Evolutionary conservation across 2,113 vertebrate species (phyloP).

Genomic region (Lepus timidus): DNA sequence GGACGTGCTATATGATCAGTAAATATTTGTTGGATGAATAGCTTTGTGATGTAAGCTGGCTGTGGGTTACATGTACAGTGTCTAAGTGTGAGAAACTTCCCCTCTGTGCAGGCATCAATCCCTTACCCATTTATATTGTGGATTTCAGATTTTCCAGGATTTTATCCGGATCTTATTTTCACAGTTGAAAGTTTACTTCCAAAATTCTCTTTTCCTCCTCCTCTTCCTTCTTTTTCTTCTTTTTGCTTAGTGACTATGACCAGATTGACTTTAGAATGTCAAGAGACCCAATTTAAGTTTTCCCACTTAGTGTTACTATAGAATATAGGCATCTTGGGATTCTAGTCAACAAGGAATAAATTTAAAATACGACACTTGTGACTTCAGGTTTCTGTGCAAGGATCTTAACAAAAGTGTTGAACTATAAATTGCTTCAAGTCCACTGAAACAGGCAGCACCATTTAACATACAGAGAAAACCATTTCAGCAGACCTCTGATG

Average conservation of each 20-base stretch:
- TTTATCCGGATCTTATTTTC: background rate
- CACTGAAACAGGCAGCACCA: background rate
- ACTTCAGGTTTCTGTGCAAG: background rate
- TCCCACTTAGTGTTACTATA: background rate
- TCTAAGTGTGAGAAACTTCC: background rate
- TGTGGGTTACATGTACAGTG: background rate
- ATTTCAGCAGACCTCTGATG: background rate
- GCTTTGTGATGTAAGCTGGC: no score
- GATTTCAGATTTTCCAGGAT: background rate
- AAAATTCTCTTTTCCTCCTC: background rate
- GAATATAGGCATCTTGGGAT: background rate
- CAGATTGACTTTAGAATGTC: background rate
- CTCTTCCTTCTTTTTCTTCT: background rate
- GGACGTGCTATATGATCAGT: background rate
- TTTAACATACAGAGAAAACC: background rate
- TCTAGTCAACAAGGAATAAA: background rate
- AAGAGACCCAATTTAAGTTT: background rate
- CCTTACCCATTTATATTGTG: background rate
- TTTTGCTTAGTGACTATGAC: background rate
- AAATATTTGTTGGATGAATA: background rate
- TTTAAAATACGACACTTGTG: background rate
- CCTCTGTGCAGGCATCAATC: background rate
- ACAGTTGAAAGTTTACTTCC: background rate
- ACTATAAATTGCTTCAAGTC: background rate
- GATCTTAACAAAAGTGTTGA: background rate